phyloP scores from a whole-genome alignment of 2,888 invertebrate genomes.

The Eristalis intricaria region DNA sequence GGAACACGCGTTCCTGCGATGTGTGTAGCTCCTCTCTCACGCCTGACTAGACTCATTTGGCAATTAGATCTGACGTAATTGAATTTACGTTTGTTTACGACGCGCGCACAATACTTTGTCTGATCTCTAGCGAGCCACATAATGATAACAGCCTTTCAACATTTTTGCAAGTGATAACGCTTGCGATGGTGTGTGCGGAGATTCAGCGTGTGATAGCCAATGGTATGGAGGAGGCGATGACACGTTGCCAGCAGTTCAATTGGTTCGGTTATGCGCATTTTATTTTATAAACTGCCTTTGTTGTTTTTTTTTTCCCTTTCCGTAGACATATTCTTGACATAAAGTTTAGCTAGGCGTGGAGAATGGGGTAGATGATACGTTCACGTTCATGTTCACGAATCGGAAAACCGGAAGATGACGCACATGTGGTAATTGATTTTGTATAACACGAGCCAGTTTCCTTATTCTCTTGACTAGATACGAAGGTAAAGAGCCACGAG shows the following conservation, averaged over 20 bases:
- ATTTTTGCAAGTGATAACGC: slow-evolving; percentile 25
- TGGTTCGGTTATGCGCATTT: slow-evolving; percentile 42
- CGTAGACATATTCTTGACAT: neutral
- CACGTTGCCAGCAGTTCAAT: slow-evolving; percentile 36
- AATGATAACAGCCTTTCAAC: slow-evolving; percentile 16
- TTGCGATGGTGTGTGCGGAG: neutral
- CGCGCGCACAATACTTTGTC: neutral
- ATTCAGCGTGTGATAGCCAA: neutral
- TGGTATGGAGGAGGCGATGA: slow-evolving; percentile 15
- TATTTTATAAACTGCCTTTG: slow-evolving; percentile 1
- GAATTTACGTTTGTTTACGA: slow-evolving; percentile 31
- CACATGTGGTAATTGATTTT: slow-evolving; percentile 8
- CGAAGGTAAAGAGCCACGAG: neutral
- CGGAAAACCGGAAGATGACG: slow-evolving; percentile 41
- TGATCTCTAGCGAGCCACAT: neutral
- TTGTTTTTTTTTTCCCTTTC: neutral
- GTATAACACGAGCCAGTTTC: neutral
- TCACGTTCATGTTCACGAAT: neutral
- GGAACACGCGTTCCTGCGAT: neutral
- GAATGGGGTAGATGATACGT: neutral
- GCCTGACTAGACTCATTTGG: neutral
- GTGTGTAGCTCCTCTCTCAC: neutral
- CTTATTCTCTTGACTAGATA: neutral
- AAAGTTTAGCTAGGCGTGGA: too few relatives aligned
- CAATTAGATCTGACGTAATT: slow-evolving; percentile 14